Evolutionary conservation across 1,140 invertebrate genomes (phyloP), one percentile per base, ranked within the genome.

Genomic region (Ganaspis sp.): DNA sequence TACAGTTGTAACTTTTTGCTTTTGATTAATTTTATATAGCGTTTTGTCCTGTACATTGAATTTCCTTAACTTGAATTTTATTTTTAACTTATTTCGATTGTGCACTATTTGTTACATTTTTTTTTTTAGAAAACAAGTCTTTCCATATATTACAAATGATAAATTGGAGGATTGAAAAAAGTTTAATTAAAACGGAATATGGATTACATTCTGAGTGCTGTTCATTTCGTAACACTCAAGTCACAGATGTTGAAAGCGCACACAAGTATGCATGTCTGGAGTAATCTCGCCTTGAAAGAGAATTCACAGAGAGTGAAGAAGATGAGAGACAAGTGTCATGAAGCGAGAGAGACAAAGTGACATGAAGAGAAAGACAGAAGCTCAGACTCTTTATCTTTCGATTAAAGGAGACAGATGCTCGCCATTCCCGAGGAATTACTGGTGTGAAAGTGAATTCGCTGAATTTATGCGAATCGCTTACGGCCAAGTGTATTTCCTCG

Each of bases 321-420:
- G 23, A 64, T 64, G 54, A 64, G 23, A 64, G 54, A 64, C 54
- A 64, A 58, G 53, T 58, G 53, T 21, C 53, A 26, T 29, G 21
- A 15, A 45, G 9, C 15, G 21, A 23, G 9, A 64, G 54, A 15
- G n/a, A n/a, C n/a, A n/a, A n/a, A n/a, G n/a, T n/a, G n/a, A n/a
- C n/a, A n/a, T n/a, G n/a, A n/a, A n/a, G 11, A 26, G 54, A 23
- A 23, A 64, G 19, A 54, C 2, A 21, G 21, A 15, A 12, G 15
- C 54, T 40, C 37, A 15, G 9, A 26, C 54, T 40, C 37, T 71
- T 71, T 29, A 64, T 64, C 23, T 29, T 64, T 64, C 54, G 54
- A 64, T 64, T 64, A 64, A 64, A 64, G 21, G 21, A 64, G 54
- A 64, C 54, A 29, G 54, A 64, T 64, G 54, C 54, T 64, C 23